These are phyloP conservation scores for Drosophila nannoptera DNA, from an alignment of 1,140 invertebrate species.

Conservation along the genomic window DNA sequence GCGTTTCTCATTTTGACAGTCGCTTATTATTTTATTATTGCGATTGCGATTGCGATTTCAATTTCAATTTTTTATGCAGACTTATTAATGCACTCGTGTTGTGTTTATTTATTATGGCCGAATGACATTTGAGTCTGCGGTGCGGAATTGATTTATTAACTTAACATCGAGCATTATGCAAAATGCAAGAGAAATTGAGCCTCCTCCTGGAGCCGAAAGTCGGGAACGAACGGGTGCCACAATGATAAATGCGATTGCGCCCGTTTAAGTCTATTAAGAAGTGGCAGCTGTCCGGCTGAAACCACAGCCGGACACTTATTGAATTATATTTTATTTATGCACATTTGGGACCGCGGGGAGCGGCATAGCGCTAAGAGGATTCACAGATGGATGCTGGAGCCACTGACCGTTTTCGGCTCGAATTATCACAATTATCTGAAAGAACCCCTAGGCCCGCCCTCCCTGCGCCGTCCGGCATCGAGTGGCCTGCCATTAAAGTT, in stretches of 20 bases:
- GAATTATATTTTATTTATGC: background rate
- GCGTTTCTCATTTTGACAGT: slow-evolving; percentile 41
- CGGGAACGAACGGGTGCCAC: background rate
- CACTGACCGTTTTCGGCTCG: background rate
- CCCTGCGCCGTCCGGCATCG: background rate
- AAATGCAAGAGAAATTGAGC: slow-evolving; percentile 17
- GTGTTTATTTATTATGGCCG: slow-evolving; percentile 37
- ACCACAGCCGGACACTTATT: slow-evolving; percentile 5
- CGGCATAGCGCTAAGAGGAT: background rate
- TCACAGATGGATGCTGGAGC: background rate
- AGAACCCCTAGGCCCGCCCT: background rate
- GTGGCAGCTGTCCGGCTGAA: slow-evolving; percentile 2
- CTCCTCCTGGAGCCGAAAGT: slow-evolving; percentile 19
- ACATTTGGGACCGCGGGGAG: background rate
- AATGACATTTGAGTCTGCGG: slow-evolving; percentile 52
- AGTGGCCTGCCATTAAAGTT: slow-evolving; percentile 23
- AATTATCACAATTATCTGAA: background rate
- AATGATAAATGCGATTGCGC: slow-evolving; percentile 22
- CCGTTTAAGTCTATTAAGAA: slow-evolving; percentile 28
- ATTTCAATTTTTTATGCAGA: slow-evolving; percentile 25
- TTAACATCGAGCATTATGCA: slow-evolving; percentile 21
- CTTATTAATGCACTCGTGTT: slow-evolving; percentile 25
- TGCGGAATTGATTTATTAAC: slow-evolving; percentile 49
- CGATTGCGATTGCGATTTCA: slow-evolving; percentile 44
- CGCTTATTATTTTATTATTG: slow-evolving; percentile 37